Base-by-base conservation (phyloP, 2,113 vertebrate genomes). In the Lampris incognitus region DNA sequence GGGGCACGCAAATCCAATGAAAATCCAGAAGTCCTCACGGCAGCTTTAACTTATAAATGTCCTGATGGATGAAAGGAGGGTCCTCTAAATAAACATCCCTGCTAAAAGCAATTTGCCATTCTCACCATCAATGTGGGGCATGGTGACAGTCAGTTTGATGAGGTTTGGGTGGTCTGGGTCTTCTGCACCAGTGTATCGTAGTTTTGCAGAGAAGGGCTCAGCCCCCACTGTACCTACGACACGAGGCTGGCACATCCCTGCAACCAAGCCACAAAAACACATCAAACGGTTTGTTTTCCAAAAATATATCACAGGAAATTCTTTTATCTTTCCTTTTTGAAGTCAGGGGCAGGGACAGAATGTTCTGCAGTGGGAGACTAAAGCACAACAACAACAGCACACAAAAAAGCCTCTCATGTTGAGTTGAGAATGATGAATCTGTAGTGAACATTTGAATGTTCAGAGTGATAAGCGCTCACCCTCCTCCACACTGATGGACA, bases 111-210 rank as follows among this genome's bases (percentile, higher is more conserved):
- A 39, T 44, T 7, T 24, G 24, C 2, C 3, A 4, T 41, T 58
- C 94, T 85, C 91, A 98, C 98, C 98, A 24, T 99, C 98, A 62
- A 95, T 96, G 87, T 99, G 98, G 36, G 97, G 98, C 96, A 99
- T 96, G 24, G 94, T 97, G 91, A 99, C 95, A 0, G 95, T 96
- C 57, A 99, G 88, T 88, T 97, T 98, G 91, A 99, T 94, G 51
- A 99, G 95, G 81, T 97, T 98, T 49, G 95, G 71, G 69, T 95
- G 94, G 48, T 95, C 93, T 0, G 92, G 79, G 84, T 98, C 97
- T 69, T 98, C 96, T 0, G 95, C 83, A 52, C 96, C 97, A 0
- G 95, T 97, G 86, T 99, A 99, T n/a, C 95, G 95, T 71, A 99
- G 81, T 60, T 96, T 97, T 56, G 98, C 97, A 69, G 98, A 98